phyloP scores from a whole-genome alignment of 1,140 invertebrate genomes.

The Megalopta genalis region DNA sequence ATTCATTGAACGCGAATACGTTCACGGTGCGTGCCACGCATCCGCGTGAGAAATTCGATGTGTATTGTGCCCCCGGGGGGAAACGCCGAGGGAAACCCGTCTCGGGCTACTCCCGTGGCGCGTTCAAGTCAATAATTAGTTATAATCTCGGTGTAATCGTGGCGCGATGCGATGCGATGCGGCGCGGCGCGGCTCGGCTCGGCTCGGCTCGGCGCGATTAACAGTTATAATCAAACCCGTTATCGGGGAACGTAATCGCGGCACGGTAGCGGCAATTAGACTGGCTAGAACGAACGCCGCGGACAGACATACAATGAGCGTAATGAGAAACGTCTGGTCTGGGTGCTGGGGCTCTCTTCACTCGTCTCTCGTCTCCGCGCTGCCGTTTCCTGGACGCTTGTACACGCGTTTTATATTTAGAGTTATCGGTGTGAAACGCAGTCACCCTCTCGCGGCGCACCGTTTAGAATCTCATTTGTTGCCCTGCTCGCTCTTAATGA shows the following conservation, averaged over 20 bases:
- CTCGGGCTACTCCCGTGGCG: conserved; percentile 6
- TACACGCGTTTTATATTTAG: conserved; percentile 19
- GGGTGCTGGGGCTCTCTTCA: background rate
- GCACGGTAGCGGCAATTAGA: conserved; percentile 43
- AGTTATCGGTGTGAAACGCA: conserved; percentile 29
- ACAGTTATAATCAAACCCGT: conserved; percentile 55
- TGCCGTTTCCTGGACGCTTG: conserved; percentile 20
- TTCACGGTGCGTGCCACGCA: conserved; percentile 59
- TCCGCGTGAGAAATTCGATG: conserved; percentile 51
- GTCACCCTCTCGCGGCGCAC: conserved; percentile 13
- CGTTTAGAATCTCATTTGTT: conserved; percentile 23
- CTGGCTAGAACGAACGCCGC: conserved; percentile 26
- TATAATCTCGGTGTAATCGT: conserved; percentile 55
- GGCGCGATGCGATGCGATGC: background rate
- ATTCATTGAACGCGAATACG: conserved; percentile 50
- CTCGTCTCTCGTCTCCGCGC: conserved; percentile 3
- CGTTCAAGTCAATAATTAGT: conserved; percentile 57
- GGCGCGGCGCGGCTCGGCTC: too few relatives aligned
- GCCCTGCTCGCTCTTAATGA: background rate
- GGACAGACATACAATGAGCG: conserved; percentile 34
- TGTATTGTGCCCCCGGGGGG: conserved; percentile 41
- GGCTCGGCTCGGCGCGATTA: conserved; percentile 16
- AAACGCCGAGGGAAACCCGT: conserved; percentile 32
- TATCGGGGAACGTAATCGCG: conserved; percentile 44
- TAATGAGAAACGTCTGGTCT: conserved; percentile 43